These are phyloP conservation scores for Melinopterus prodromus DNA, from an alignment of 2,888 invertebrate genomes.

Conservation along the genomic window DNA sequence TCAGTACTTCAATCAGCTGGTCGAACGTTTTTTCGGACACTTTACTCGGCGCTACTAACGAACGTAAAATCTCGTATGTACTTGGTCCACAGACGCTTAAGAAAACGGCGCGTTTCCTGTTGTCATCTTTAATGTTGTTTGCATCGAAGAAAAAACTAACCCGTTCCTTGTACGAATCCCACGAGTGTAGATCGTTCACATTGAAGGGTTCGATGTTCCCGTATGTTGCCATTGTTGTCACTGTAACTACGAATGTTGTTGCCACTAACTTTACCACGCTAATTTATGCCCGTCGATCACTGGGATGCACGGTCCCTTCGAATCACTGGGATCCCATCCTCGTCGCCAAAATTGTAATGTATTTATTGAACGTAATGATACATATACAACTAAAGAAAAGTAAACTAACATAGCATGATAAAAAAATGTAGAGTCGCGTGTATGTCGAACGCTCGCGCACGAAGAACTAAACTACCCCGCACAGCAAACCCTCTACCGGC, in stretches of 20 bases:
- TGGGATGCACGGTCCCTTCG: neutral
- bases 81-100: slow-evolving; percentile 12
- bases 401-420: neutral
- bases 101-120: slow-evolving; percentile 6
- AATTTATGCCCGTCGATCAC: neutral
- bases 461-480: neutral
- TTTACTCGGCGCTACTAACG: neutral
- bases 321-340: neutral
- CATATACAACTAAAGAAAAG: neutral
- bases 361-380: slow-evolving; percentile 4
- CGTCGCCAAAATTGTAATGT: neutral
- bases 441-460: neutral
- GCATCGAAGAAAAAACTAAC: neutral
- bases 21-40: neutral
- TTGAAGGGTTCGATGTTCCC: neutral
- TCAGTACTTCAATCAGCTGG: slow-evolving; percentile 7
- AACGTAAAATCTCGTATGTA: slow-evolving; percentile 12
- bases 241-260: neutral
- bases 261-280: neutral
- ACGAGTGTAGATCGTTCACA: neutral
- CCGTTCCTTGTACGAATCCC: slow-evolving; percentile 13
- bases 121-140: neutral
- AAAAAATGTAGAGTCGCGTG: neutral
- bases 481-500: neutral
- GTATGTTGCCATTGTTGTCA: neutral